Percentiles rank a stretch among this genome's conserved stretches.
These are phyloP conservation scores for Amblyjoppa proteus DNA, from an alignment of 2,888 invertebrate species.

Conservation along the genomic window DNA sequence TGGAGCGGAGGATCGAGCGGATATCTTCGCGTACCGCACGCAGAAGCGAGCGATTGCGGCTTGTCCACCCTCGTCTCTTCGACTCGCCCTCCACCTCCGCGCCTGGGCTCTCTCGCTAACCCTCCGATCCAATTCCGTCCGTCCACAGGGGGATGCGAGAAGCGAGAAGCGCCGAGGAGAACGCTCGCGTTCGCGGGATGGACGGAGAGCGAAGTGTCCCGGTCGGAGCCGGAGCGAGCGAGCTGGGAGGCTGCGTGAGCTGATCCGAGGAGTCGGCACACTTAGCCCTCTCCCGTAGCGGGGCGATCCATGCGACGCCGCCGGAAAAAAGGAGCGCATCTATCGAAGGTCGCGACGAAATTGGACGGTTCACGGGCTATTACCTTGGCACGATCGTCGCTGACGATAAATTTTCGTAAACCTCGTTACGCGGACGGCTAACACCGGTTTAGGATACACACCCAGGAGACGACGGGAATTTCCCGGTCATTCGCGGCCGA, in stretches of 20 bases:
- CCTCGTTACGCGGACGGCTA: slow-evolving; percentile 62
- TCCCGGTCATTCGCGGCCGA: background rate
- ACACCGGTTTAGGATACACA: slow-evolving; percentile 16
- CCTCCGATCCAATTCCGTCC: slow-evolving; percentile 77
- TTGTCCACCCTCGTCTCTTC: slow-evolving; percentile 66
- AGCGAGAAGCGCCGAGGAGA: slow-evolving; percentile 44
- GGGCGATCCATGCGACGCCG: slow-evolving; percentile 6
- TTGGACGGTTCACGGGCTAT: slow-evolving; percentile 74
- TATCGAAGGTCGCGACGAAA: slow-evolving; percentile 73
- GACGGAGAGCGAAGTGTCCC: slow-evolving; percentile 46
- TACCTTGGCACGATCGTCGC: slow-evolving; percentile 70
- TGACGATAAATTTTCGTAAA: slow-evolving; percentile 72
- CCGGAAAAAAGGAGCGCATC: slow-evolving; percentile 62
- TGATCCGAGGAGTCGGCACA: background rate
- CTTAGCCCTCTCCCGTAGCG: background rate
- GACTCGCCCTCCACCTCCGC: slow-evolving; percentile 48
- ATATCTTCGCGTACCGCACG: slow-evolving; percentile 32
- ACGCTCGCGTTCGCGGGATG: slow-evolving; percentile 4
- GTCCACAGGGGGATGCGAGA: slow-evolving; percentile 71
- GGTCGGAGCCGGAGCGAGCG: slow-evolving; percentile 37
- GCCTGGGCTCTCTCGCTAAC: slow-evolving; percentile 50
- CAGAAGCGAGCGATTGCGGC: slow-evolving; percentile 3
- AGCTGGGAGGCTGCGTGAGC: background rate
- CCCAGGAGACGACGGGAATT: background rate
- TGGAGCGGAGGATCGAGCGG: slow-evolving; percentile 44